Evolutionary conservation across 1,140 invertebrate species (phyloP).

Genomic region (Bombus confusus): DNA sequence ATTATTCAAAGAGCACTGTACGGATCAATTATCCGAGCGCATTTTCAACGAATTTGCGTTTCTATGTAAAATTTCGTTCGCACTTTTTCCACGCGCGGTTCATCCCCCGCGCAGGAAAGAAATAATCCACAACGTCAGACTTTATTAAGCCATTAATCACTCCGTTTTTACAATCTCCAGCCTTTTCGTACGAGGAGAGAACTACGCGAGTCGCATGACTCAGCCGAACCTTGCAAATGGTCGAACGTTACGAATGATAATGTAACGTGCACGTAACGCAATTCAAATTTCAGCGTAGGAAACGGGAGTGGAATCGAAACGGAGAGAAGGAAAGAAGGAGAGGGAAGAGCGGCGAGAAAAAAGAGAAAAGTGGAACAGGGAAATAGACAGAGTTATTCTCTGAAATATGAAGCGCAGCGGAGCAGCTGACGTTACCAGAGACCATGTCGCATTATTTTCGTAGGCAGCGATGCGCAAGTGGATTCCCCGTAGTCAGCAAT

Average conservation of each 20-base stretch:
- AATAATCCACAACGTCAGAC: constrained; percentile 9
- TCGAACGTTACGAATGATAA: constrained; percentile 7
- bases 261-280: background rate
- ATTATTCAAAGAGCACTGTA: too few relatives aligned
- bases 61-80: background rate
- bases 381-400: constrained; percentile 31
- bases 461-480: constrained; percentile 72
- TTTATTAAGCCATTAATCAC: constrained; percentile 11
- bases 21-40: background rate
- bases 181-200: background rate
- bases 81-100: background rate
- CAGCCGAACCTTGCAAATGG: background rate
- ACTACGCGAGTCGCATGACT: background rate
- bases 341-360: too few relatives aligned
- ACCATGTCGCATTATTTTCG: constrained; percentile 78
- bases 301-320: background rate
- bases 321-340: background rate
- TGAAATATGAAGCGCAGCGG: constrained; percentile 62
- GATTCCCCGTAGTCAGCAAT: constrained; percentile 69
- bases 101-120: background rate
- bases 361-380: background rate
- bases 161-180: constrained; percentile 3
- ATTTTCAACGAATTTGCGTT: background rate
- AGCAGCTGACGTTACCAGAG: constrained; percentile 73
- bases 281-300: background rate